These are phyloP conservation scores for Metridium senile DNA, from an alignment of 92 coral and sea anemone genomes.

Conservation along the genomic window DNA sequence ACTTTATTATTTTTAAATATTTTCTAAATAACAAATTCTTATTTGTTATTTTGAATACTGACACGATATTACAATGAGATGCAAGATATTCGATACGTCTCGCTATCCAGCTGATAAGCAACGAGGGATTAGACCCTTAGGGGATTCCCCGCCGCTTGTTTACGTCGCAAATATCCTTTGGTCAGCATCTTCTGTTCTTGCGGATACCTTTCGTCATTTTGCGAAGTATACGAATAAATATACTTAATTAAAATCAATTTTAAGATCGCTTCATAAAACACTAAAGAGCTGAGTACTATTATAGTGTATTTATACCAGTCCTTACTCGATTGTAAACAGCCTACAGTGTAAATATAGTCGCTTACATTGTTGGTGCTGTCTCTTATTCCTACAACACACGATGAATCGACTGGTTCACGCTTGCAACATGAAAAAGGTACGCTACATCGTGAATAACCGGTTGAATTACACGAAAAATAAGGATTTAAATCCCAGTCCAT, in stretches of 20 bases:
- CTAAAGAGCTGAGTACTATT: slow-evolving; percentile 8
- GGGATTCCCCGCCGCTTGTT: no score
- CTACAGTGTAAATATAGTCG: slow-evolving; percentile 24
- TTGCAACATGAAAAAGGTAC: slow-evolving; percentile 63
- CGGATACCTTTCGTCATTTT: neutral
- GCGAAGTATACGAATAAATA: neutral
- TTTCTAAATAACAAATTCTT: no score
- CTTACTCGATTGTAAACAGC: slow-evolving; percentile 38
- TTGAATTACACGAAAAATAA: slow-evolving; percentile 45
- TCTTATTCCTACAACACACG: slow-evolving; percentile 17
- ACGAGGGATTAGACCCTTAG: no score
- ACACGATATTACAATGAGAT: no score
- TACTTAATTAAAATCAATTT: neutral
- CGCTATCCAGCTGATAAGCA: no score
- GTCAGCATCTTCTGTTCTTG: no score
- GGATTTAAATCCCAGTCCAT: slow-evolving; percentile 60
- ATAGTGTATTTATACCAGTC: slow-evolving; percentile 53
- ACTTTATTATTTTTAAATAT: no score
- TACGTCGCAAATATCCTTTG: no score
- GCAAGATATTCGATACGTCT: no score
- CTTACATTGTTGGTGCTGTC: slow-evolving; percentile 1
- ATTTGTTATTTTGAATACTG: no score
- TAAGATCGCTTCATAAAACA: neutral
- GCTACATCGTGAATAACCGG: slow-evolving; percentile 45
- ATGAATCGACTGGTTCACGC: slow-evolving; percentile 7